Percentiles rank a stretch among this genome's conserved stretches.
phyloP scores from a whole-genome alignment of 2,888 invertebrate genomes.

The Laspeyria flexula region DNA sequence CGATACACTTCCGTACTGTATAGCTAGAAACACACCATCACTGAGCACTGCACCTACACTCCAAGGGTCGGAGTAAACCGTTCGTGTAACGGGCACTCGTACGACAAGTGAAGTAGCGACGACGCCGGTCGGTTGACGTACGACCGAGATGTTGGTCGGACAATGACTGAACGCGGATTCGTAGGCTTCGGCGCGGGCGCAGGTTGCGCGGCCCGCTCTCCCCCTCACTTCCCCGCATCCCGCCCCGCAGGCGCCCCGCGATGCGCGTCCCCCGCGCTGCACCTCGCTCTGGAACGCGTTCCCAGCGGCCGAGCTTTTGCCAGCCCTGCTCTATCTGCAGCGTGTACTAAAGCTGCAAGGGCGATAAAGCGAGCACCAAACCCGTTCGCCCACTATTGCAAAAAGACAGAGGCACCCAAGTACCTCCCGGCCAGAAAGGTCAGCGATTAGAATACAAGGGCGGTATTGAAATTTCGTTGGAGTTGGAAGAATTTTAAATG shows the following conservation, averaged over 20 bases:
- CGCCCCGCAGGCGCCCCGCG: constrained; percentile 39
- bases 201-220: constrained; percentile 57
- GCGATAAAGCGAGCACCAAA: constrained; percentile 66
- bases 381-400: constrained; percentile 60
- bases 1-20: constrained; percentile 81
- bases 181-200: constrained; percentile 74
- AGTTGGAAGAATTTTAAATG: constrained; percentile 18
- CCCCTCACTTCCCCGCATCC: constrained; percentile 30
- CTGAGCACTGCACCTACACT: constrained; percentile 80
- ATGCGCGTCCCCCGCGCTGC: constrained; percentile 40
- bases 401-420: constrained; percentile 49
- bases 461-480: constrained; percentile 17
- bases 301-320: constrained; percentile 73
- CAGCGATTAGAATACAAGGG: constrained; percentile 46
- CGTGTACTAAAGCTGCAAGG: constrained; percentile 66
- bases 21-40: constrained; percentile 84
- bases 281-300: constrained; percentile 64
- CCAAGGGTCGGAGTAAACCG: constrained; percentile 73
- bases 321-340: constrained; percentile 65
- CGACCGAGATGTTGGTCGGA: constrained; percentile 80
- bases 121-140: constrained; percentile 68
- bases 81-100: constrained; percentile 76
- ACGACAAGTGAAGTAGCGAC: constrained; percentile 77
- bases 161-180: constrained; percentile 77
- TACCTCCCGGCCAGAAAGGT: constrained; percentile 43